These are phyloP conservation scores for Melitaea athalia DNA, from an alignment of 2,888 invertebrate genomes.

Conservation along the genomic window DNA sequence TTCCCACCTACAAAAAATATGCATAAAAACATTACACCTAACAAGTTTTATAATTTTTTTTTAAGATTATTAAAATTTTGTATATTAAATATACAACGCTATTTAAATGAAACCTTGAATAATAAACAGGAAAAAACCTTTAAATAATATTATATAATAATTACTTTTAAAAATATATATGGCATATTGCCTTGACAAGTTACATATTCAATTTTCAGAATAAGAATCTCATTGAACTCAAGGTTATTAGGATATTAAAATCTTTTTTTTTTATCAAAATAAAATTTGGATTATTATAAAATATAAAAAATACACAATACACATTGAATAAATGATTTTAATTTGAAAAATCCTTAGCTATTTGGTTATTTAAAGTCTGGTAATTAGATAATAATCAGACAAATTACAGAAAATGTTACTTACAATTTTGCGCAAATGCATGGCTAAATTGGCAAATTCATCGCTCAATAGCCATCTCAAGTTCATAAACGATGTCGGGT, in stretches of 20 bases:
- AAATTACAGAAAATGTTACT: slow-evolving; percentile 47
- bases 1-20: slow-evolving; percentile 82
- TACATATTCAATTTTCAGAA: background rate
- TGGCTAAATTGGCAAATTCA: slow-evolving; percentile 83
- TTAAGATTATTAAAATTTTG: too few species aligned
- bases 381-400: slow-evolving; percentile 22
- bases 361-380: too few species aligned
- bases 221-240: background rate
- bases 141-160: slow-evolving; percentile 31
- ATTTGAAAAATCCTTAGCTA: background rate
- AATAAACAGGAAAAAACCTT: slow-evolving; percentile 52
- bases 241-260: background rate
- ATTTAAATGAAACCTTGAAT: background rate
- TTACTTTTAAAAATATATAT: slow-evolving; percentile 44
- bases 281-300: background rate
- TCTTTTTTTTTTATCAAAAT: background rate
- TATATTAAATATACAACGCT: background rate
- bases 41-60: too few species aligned
- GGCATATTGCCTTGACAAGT: background rate
- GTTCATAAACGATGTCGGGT: slow-evolving; percentile 84
- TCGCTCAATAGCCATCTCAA: slow-evolving; percentile 84
- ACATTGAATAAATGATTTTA: background rate
- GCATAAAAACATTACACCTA: background rate
- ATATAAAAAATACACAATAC: background rate
- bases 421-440: slow-evolving; percentile 79